Percentiles rank a stretch among this genome's conserved stretches.
phyloP scores from a whole-genome alignment of 2,888 invertebrate species.

The Eutolmus rufibarbis region DNA sequence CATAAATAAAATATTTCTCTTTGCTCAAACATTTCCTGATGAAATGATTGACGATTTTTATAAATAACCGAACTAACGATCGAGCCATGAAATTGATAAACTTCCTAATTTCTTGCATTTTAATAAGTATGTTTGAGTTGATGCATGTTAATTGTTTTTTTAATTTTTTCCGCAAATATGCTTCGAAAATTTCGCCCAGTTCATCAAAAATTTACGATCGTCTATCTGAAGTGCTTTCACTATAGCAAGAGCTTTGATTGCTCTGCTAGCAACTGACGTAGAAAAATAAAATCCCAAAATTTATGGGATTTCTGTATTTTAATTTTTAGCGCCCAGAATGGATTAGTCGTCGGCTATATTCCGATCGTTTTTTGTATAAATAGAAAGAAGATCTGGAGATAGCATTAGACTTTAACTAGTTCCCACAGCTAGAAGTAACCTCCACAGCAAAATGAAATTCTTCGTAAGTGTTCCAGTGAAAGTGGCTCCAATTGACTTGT shows the following conservation, averaged over 20 bases:
- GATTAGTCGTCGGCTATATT: background rate
- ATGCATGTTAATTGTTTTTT: background rate
- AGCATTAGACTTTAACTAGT: background rate
- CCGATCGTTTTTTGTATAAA: constrained; percentile 13
- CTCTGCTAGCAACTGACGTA: background rate
- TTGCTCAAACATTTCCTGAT: background rate
- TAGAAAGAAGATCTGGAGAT: background rate
- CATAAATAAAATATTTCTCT: background rate
- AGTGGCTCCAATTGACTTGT: background rate
- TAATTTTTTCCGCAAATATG: background rate
- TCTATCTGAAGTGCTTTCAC: too few relatives aligned
- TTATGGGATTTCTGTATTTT: background rate
- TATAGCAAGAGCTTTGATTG: background rate
- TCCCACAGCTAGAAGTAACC: background rate
- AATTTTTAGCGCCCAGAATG: background rate
- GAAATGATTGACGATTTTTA: background rate
- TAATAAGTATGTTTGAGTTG: background rate
- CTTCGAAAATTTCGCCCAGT: background rate
- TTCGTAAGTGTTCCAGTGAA: constrained; percentile 18
- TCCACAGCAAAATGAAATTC: constrained; percentile 6
- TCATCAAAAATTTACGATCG: background rate
- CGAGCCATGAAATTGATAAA: background rate
- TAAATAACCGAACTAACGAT: background rate
- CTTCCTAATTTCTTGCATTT: background rate
- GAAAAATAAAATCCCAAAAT: background rate